Percentiles rank a stretch among this genome's conserved stretches.
Conservation (phyloP, 2,113 vertebrate genomes). For the Lasiurus borealis region DNA sequence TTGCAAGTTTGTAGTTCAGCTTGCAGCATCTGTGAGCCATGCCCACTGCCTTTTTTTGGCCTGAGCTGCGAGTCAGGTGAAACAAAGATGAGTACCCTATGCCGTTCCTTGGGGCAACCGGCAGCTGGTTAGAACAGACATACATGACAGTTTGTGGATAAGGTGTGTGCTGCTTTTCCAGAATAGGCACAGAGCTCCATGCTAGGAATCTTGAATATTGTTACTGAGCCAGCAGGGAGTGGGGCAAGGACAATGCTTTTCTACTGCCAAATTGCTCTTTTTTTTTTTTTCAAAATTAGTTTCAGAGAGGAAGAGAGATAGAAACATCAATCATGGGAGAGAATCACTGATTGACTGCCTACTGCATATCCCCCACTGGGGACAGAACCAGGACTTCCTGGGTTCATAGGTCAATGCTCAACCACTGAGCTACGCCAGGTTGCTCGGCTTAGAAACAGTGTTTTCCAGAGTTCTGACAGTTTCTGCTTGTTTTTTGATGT, state of each 20-base stretch:
- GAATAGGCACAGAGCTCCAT: not conserved
- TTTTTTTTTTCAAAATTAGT: no score
- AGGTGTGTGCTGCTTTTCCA: not conserved
- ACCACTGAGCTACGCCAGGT: no score
- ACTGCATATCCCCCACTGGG: no score
- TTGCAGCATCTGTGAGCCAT: no score
- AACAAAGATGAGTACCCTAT: not conserved
- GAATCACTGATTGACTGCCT: no score
- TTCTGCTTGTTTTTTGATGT: not conserved
- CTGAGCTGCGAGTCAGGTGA: not conserved
- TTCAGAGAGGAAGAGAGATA: no score
- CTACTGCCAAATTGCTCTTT: not conserved
- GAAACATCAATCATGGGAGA: no score
- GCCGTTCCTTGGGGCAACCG: not conserved
- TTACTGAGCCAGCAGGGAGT: not conserved
- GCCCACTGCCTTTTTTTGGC: not conserved
- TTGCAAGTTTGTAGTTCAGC: not conserved
- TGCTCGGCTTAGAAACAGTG: not conserved
- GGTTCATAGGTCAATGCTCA: no score
- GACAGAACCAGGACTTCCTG: no score
- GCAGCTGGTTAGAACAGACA: not conserved
- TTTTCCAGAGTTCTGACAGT: not conserved
- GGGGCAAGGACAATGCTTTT: not conserved
- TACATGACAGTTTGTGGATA: not conserved
- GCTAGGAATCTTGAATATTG: not conserved